Conservation (phyloP, 2,888 invertebrate species). For the Andrena camellia region DNA sequence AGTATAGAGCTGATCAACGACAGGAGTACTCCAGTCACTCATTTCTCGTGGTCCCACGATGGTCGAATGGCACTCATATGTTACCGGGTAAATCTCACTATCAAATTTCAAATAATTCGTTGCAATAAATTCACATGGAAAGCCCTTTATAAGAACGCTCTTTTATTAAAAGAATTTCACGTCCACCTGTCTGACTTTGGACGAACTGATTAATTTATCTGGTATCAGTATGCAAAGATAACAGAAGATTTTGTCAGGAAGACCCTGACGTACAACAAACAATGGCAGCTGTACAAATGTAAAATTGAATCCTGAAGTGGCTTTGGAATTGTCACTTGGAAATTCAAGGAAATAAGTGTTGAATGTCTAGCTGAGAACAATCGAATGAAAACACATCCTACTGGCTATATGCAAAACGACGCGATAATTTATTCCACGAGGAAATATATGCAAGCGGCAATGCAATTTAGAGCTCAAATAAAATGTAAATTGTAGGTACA, state of each 20-base stretch:
- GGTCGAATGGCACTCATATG: conserved; percentile 99
- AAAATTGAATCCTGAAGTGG: conserved; percentile 7
- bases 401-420: neutral
- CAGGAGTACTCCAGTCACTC: conserved; percentile 97
- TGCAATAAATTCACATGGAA: neutral
- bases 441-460: neutral
- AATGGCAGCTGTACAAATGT: neutral
- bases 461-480: neutral
- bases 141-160: neutral
- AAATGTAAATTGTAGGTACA: neutral
- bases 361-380: conserved; percentile 19
- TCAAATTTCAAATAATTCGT: neutral
- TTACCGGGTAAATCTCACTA: conserved; percentile 90
- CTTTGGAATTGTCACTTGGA: neutral
- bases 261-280: neutral
- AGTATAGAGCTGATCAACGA: conserved; percentile 99
- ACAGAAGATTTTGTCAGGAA: neutral
- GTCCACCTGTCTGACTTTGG: too few relatives aligned
- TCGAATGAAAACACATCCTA: conserved; percentile 2
- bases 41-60: conserved; percentile 99
- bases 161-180: too few relatives aligned
- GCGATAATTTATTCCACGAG: conserved; percentile 9
- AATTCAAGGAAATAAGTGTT: conserved; percentile 17
- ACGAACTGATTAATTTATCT: too few relatives aligned
- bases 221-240: too few relatives aligned